Evolutionary conservation across 2,113 vertebrate genomes (phyloP), one percentile per base, ranked within the genome.

Genomic region (Alexandromys fortis): DNA sequence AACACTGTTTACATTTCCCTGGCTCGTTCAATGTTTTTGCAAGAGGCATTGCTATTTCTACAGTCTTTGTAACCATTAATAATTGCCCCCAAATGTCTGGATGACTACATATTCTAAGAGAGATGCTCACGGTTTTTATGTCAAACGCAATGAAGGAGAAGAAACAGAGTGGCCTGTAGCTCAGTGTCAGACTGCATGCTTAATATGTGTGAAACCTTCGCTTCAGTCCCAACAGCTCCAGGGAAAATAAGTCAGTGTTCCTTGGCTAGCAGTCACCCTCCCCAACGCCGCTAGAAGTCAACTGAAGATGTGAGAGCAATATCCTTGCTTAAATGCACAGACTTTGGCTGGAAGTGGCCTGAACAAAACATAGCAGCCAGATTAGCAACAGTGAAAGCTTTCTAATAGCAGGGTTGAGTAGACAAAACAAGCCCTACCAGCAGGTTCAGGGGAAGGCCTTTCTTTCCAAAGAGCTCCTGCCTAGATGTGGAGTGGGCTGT

Each of bases 11-110:
- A 24, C 35, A 33, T 3, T 63, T 65, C 33, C 58, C 82, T 49
- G 70, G 17, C 22, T n/a, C 95, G 94, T 67, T 38, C 65, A 70
- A 16, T 33, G 55, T 33, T 96, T 72, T 86, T 90, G 21, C 19
- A 89, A 63, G 45, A 49, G 42, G 14, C 24, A 30, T 11, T 16
- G 68, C 5, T 87, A 79, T 22, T 81, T 86, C 63, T n/a, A 63
- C 26, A 70, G 9, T 72, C 49, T 52, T 88, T 91, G 45, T 89
- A 81, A 35, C 35, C 65, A 67, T 85, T 77, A 70, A 70, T 82
- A 70, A 49, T 16, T 33, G 30, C 2, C 28, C 28, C 76, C 49
- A n/a, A 14, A 45, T 0, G 7, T 82, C 55, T 68, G 11, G 92
- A 90, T 0, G 3, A 83, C 38, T 96, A 49, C 14, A 77, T 49